These are phyloP conservation scores for Belgica antarctica DNA, from an alignment of 2,888 invertebrate species.

Conservation along the genomic window DNA sequence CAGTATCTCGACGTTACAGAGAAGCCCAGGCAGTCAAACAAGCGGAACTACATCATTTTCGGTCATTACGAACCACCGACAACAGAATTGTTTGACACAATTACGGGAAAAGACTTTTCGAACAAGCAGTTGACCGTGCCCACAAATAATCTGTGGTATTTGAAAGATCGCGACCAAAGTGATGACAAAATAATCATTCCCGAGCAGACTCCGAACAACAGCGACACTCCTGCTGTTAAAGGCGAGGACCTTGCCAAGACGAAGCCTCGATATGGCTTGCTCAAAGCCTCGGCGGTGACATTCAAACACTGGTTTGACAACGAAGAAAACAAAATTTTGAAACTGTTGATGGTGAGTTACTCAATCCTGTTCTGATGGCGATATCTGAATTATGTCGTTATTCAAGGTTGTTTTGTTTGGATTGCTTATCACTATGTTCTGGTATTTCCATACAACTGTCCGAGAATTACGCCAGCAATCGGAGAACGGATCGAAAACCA, in stretches of 20 bases:
- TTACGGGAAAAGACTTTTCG: not conserved
- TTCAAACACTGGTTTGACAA: constrained; percentile 63
- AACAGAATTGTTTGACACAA: constrained; percentile 50
- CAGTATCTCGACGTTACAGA: not conserved
- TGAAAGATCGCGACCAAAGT: not conserved
- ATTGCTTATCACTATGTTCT: constrained; percentile 69
- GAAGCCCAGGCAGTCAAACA: not conserved
- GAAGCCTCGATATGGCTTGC: not conserved
- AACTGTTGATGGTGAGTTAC: constrained; percentile 66
- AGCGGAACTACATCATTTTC: constrained; percentile 49
- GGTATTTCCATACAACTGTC: constrained; percentile 72
- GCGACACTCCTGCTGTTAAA: not conserved
- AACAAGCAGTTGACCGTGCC: not conserved
- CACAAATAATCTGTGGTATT: not conserved
- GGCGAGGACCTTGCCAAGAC: not conserved
- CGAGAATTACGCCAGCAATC: constrained; percentile 68
- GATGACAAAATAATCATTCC: not conserved
- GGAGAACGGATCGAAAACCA: constrained; percentile 61
- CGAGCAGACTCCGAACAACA: constrained; percentile 47
- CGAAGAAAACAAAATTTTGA: constrained; percentile 73
- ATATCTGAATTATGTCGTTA: no score
- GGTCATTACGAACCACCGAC: constrained; percentile 74
- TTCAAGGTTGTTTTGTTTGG: constrained; percentile 67
- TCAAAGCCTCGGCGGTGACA: not conserved
- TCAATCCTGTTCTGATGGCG: no score